phyloP scores from a whole-genome alignment of 2,888 invertebrate genomes.

The Mongoloraphidia duomilia region DNA sequence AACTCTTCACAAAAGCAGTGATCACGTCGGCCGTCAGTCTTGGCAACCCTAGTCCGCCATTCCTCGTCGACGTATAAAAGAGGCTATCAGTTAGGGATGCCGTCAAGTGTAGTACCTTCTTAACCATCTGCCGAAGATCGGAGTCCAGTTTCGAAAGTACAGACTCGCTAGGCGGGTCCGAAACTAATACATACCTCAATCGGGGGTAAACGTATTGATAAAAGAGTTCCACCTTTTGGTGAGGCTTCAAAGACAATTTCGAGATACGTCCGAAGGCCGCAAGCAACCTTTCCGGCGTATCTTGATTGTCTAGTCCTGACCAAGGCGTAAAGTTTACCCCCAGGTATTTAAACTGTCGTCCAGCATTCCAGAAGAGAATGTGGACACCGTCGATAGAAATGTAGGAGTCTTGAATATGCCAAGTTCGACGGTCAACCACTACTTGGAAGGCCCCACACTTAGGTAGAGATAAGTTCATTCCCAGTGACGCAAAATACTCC shows the following conservation, averaged over 20 bases:
- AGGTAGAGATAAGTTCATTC: no score
- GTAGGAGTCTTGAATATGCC: no score
- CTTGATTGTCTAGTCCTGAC: no score
- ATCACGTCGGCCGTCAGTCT: conserved; percentile 15
- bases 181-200: conserved; percentile 22
- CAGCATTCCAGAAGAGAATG: neutral
- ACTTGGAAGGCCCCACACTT: no score
- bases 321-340: no score
- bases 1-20: conserved; percentile 12
- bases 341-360: neutral
- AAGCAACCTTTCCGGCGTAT: conserved; percentile 7
- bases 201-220: conserved; percentile 25
- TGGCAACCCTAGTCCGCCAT: conserved; percentile 22
- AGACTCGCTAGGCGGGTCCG: conserved; percentile 16
- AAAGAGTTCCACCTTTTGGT: conserved; percentile 24
- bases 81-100: conserved; percentile 15
- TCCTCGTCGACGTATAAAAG: conserved; percentile 18
- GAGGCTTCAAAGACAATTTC: conserved; percentile 24
- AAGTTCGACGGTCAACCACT: no score
- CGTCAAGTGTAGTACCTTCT: conserved; percentile 19
- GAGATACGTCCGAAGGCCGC: conserved; percentile 17
- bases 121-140: conserved; percentile 18
- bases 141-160: conserved; percentile 16
- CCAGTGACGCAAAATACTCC: no score
- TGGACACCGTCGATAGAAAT: conserved; percentile 2